Evolutionary conservation across 2,113 vertebrate species (phyloP).

Genomic region (Notothenia rossii): DNA sequence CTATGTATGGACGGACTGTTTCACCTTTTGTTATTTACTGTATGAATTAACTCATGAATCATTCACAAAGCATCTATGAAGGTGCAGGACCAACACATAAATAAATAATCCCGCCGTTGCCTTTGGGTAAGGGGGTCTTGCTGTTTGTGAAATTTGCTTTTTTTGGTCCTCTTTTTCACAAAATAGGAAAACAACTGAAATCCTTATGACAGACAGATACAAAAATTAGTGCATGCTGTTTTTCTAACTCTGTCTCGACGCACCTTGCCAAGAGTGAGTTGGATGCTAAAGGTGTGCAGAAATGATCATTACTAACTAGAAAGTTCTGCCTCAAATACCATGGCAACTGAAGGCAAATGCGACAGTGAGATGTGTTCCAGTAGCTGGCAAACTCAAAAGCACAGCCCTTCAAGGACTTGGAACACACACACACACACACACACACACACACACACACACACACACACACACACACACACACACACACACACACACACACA

Average conservation of each 20-base stretch:
- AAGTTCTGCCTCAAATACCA: constrained; percentile 66
- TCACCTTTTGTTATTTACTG: constrained; percentile 69
- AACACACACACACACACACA: constrained; percentile 64
- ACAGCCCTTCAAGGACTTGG: constrained; percentile 72
- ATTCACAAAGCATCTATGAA: constrained; percentile 67
- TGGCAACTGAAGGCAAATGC: constrained; percentile 76
- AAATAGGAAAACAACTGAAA: constrained; percentile 2
- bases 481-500: too few relatives aligned
- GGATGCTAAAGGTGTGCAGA: constrained; percentile 66
- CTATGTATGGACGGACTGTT: constrained; percentile 29
- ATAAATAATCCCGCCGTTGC: constrained; percentile 64
- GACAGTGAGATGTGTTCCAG: constrained; percentile 72
- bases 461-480: too few relatives aligned
- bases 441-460: too few relatives aligned
- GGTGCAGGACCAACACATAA: constrained; percentile 47
- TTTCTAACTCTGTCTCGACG: constrained; percentile 7
- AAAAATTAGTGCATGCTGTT: constrained; percentile 32
- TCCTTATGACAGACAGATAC: constrained; percentile 32
- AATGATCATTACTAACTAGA: constrained; percentile 59
- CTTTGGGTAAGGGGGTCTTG: constrained; percentile 30
- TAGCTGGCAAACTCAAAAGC: constrained; percentile 58
- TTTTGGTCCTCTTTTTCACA: not conserved
- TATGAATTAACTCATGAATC: constrained; percentile 75
- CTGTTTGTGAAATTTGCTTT: not conserved
- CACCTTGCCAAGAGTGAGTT: constrained; percentile 48